Conservation (phyloP, 1,140 invertebrate species). For the Diachasmimorpha longicaudata region DNA sequence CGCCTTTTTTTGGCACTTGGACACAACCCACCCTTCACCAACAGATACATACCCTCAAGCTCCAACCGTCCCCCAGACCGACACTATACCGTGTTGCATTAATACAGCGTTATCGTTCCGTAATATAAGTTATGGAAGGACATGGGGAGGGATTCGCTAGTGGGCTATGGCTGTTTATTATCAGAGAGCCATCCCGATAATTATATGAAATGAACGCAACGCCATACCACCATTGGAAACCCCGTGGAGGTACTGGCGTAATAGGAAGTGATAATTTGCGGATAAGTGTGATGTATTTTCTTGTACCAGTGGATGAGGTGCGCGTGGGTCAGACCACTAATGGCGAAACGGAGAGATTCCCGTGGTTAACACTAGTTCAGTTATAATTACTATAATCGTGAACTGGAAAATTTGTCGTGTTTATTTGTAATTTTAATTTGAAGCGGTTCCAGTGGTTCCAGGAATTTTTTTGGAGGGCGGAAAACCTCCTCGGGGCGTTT, state of each 20-base stretch:
- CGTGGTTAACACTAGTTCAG: not conserved
- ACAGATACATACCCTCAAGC: too few relatives aligned
- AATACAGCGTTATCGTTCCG: slow-evolving; percentile 39
- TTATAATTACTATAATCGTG: slow-evolving; percentile 10
- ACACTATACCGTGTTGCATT: slow-evolving; percentile 20
- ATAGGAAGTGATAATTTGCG: slow-evolving; percentile 41
- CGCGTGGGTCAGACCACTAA: not conserved
- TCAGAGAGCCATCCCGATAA: slow-evolving; percentile 37
- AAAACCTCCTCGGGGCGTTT: too few relatives aligned
- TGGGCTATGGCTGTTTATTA: slow-evolving; percentile 28
- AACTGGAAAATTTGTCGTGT: not conserved
- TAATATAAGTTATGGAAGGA: slow-evolving; percentile 36
- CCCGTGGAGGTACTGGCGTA: slow-evolving; percentile 15
- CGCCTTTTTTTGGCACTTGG: too few relatives aligned
- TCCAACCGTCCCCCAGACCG: not conserved
- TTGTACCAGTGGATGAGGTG: slow-evolving; percentile 26
- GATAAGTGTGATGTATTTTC: slow-evolving; percentile 39
- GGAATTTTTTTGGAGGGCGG: too few relatives aligned
- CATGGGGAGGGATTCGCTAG: not conserved
- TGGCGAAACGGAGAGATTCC: not conserved
- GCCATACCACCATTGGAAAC: slow-evolving; percentile 15
- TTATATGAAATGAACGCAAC: slow-evolving; percentile 44
- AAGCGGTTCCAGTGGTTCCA: too few relatives aligned
- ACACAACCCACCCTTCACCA: too few relatives aligned
- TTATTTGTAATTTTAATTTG: slow-evolving; percentile 1